Conservation (phyloP, 2,113 vertebrate genomes). For the Vidua chalybeata region DNA sequence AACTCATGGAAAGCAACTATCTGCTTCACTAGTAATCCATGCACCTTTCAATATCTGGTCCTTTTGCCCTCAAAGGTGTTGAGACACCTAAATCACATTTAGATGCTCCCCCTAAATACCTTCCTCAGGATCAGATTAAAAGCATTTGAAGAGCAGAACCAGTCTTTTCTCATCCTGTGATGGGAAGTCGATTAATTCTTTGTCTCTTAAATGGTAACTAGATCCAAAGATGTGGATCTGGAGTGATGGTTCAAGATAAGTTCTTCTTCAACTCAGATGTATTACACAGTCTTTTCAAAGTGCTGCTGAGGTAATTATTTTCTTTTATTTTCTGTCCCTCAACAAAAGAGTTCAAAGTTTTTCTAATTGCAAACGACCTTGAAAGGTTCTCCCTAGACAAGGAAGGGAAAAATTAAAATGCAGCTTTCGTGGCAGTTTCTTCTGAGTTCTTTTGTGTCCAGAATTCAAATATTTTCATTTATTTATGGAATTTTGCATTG, state of each 20-base stretch:
- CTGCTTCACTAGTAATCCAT: background rate
- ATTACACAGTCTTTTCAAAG: background rate
- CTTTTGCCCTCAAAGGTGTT: background rate
- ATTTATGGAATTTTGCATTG: background rate
- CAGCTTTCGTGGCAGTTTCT: background rate
- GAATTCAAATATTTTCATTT: background rate
- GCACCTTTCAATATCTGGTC: background rate
- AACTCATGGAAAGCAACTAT: background rate
- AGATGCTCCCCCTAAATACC: background rate
- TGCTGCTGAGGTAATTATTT: background rate
- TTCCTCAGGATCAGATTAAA: background rate
- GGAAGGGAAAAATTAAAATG: background rate
- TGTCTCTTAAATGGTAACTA: background rate
- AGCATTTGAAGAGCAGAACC: background rate
- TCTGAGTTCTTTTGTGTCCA: background rate
- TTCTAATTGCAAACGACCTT: constrained; percentile 13
- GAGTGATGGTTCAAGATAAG: background rate
- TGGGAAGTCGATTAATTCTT: background rate
- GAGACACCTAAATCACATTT: background rate
- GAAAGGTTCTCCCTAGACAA: background rate
- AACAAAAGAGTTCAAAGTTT: background rate
- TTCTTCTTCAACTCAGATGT: background rate
- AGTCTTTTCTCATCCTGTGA: background rate
- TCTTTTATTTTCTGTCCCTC: background rate
- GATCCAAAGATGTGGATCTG: background rate